These are phyloP conservation scores for Hafferia zeledoni DNA, from an alignment of 2,797 vertebrate species.

Conservation along the genomic window DNA sequence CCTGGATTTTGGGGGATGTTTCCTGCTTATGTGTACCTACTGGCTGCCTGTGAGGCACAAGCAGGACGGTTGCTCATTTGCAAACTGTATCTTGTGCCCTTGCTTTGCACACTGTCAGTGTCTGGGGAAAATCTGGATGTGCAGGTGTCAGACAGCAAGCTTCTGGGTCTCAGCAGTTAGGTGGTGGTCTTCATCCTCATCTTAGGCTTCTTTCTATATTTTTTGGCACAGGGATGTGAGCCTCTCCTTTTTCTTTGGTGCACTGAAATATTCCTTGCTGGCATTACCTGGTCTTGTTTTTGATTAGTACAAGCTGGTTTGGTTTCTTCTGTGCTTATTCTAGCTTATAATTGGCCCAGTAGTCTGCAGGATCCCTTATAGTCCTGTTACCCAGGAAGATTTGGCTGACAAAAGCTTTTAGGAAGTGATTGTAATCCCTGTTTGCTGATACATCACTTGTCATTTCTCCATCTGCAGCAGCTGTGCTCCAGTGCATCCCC, in stretches of 20 bases:
- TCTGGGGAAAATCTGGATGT: accelerated
- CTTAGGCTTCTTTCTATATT: not conserved
- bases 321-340: not conserved
- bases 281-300: not conserved
- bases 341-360: not conserved
- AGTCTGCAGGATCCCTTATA: not conserved
- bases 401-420: not conserved
- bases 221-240: not conserved
- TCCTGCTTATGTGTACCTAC: not conserved
- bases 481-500: not conserved
- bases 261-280: not conserved
- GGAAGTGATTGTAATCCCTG: not conserved
- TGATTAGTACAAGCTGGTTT: not conserved
- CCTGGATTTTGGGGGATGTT: not conserved
- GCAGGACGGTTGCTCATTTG: not conserved
- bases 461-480: not conserved
- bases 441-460: not conserved
- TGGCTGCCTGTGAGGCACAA: not conserved
- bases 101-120: not conserved
- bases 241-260: not conserved
- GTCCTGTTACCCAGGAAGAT: not conserved
- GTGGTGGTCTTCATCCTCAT: not conserved
- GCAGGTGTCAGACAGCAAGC: not conserved
- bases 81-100: not conserved
- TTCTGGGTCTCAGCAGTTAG: not conserved